phyloP scores from a whole-genome alignment of 2,888 invertebrate genomes.

The Tachina grossa region DNA sequence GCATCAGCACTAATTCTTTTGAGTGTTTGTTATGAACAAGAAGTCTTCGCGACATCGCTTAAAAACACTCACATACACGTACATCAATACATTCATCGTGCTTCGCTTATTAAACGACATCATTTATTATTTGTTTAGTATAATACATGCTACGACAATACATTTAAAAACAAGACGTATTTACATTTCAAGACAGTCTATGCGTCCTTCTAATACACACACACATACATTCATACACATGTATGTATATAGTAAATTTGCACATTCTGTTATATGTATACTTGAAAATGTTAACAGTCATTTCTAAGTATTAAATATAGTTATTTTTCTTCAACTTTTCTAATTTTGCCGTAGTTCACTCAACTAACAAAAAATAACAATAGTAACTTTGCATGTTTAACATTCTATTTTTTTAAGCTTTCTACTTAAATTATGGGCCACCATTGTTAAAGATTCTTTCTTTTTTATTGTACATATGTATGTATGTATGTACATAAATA shows the following conservation, averaged over 20 bases:
- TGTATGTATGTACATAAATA: neutral
- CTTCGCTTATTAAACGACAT: too few relatives aligned
- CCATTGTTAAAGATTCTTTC: conserved; percentile 13
- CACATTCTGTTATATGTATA: neutral
- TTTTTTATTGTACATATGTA: neutral
- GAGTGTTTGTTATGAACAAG: too few relatives aligned
- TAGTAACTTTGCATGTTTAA: conserved; percentile 38
- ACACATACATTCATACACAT: neutral
- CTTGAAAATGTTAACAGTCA: conserved; percentile 19
- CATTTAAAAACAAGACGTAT: too few relatives aligned
- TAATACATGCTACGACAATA: too few relatives aligned
- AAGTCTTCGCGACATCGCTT: too few relatives aligned
- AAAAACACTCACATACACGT: too few relatives aligned
- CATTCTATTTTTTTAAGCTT: conserved; percentile 14
- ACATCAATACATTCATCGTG: too few relatives aligned
- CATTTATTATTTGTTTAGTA: too few relatives aligned
- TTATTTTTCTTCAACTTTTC: conserved; percentile 4
- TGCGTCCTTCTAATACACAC: too few relatives aligned
- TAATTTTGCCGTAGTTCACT: neutral
- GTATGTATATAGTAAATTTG: too few relatives aligned
- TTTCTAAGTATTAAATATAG: conserved; percentile 6
- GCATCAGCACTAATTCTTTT: too few relatives aligned
- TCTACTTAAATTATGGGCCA: conserved; percentile 35
- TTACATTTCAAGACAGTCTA: too few relatives aligned
- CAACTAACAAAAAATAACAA: conserved; percentile 2